Conservation (phyloP, 2,113 vertebrate species). For the Tyrannus savana region DNA sequence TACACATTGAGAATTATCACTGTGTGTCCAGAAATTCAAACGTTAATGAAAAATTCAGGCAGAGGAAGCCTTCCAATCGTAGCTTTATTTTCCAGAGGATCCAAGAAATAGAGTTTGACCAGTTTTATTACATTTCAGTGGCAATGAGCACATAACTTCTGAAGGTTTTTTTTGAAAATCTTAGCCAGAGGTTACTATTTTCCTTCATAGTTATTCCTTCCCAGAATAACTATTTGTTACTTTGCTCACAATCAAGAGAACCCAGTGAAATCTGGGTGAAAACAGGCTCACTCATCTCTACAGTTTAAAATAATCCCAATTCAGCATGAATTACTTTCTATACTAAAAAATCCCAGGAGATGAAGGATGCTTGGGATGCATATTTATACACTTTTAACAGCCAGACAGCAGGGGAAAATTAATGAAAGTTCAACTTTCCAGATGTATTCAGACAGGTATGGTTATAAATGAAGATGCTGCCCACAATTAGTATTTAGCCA, state of each 20-base stretch:
- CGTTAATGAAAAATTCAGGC: constrained; percentile 9
- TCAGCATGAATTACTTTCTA: neutral
- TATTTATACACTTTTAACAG: constrained; percentile 6
- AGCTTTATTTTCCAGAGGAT: neutral
- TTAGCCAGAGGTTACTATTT: neutral
- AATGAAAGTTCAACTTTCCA: constrained; percentile 17
- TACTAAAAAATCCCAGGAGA: neutral
- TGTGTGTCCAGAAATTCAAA: constrained; percentile 1
- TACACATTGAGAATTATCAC: neutral
- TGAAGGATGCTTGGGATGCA: neutral
- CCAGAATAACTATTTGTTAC: neutral
- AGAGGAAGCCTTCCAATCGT: neutral
- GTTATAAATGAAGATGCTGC: constrained; percentile 33
- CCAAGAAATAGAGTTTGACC: neutral
- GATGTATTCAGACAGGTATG: constrained; percentile 22
- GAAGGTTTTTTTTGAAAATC: neutral
- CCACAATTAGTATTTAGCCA: neutral
- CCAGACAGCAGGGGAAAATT: neutral
- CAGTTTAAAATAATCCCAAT: neutral
- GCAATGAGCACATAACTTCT: neutral
- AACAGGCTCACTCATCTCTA: neutral
- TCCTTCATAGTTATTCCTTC: too few species aligned
- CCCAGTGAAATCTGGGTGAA: neutral
- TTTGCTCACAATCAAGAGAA: neutral
- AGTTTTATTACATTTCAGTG: neutral